Percentiles rank a stretch among this genome's conserved stretches.
phyloP scores from a whole-genome alignment of 2,797 vertebrate genomes.

The Coendou prehensilis region DNA sequence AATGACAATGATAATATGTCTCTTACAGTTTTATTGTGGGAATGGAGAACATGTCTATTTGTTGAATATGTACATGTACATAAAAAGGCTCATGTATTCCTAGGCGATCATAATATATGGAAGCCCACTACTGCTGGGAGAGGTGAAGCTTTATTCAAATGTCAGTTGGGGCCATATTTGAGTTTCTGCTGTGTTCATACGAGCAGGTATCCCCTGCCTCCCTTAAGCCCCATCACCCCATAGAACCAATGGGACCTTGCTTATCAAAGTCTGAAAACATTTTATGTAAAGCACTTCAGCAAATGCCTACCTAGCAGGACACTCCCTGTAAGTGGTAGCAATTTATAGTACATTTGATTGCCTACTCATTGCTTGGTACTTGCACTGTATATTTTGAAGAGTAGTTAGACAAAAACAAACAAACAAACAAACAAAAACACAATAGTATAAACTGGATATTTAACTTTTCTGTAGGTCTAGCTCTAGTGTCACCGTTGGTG shows the following conservation, averaged over 20 bases:
- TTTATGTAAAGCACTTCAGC: background rate
- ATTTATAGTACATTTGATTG: background rate
- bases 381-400: background rate
- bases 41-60: background rate
- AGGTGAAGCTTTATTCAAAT: background rate
- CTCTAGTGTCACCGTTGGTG: background rate
- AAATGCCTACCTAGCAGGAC: slow-evolving; percentile 1
- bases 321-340: background rate
- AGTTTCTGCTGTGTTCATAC: background rate
- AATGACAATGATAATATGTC: background rate
- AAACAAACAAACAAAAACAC: background rate
- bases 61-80: background rate
- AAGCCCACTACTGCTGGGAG: background rate
- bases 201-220: background rate
- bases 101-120: background rate
- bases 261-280: background rate
- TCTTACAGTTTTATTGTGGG: slow-evolving; percentile 1
- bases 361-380: background rate
- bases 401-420: background rate
- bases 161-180: background rate
- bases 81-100: background rate
- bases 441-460: background rate
- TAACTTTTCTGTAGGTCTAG: background rate
- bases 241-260: background rate
- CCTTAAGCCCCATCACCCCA: background rate